phyloP scores from a whole-genome alignment of 2,888 invertebrate genomes.

The Papilio demoleus region DNA sequence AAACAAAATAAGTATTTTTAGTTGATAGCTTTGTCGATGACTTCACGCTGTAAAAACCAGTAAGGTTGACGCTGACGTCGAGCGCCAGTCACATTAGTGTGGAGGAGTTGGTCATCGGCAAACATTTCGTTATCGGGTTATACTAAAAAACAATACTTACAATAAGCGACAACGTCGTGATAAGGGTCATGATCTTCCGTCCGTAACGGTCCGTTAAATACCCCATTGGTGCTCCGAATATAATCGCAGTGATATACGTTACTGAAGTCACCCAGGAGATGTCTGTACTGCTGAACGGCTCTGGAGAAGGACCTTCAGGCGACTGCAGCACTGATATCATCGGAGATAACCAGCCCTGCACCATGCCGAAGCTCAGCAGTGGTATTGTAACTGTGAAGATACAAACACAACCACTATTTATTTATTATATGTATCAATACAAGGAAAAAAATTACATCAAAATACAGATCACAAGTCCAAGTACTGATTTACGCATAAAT shows the following conservation, averaged over 20 bases:
- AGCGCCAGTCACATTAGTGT: too few species aligned
- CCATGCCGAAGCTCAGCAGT: constrained; percentile 75
- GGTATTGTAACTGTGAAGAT: constrained; percentile 71
- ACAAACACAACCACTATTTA: too few species aligned
- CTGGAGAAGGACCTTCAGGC: constrained; percentile 61
- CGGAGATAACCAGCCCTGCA: constrained; percentile 78
- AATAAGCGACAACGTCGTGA: constrained; percentile 69
- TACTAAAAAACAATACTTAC: constrained; percentile 59
- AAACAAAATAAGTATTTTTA: too few species aligned
- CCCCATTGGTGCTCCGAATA: constrained; percentile 76
- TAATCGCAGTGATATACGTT: constrained; percentile 76
- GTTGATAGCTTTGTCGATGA: too few species aligned
- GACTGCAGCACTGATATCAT: constrained; percentile 75
- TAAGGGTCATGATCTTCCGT: constrained; percentile 73
- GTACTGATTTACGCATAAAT: too few species aligned
- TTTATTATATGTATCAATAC: too few species aligned
- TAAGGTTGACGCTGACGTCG: too few species aligned
- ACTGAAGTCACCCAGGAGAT: constrained; percentile 77
- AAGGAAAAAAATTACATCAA: too few species aligned
- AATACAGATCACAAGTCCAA: too few species aligned
- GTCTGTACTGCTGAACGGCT: constrained; percentile 64
- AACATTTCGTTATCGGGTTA: too few species aligned
- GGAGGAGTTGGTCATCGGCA: too few species aligned
- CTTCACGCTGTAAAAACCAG: too few species aligned
- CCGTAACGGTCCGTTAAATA: constrained; percentile 74